Evolutionary conservation across 2,797 vertebrate genomes (phyloP), one percentile per base, ranked within the genome.

Genomic region (Basileuterus tristriatus): DNA sequence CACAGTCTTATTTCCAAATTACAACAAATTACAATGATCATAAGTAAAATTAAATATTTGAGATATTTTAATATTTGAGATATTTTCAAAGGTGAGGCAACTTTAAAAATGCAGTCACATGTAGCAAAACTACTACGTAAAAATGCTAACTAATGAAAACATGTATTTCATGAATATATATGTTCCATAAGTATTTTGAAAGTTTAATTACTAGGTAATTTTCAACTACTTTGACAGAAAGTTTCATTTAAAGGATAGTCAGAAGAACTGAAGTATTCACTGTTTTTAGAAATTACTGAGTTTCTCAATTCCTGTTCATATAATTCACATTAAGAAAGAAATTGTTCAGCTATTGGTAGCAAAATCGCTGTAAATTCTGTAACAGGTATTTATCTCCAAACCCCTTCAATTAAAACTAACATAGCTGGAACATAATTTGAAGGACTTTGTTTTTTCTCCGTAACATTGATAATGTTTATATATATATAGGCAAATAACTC

Each of bases 311-410:
- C 39, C 24, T 74, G 10, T 60, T 78, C 14, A 7, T 47, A 24
- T 55, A 89, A 79, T 47, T 85, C 70, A 52, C 27, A 60, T 47
- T 72, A 79, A 69, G 27, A 16, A 82, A 59, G 43, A 82, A 16
- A 68, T 87, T 89, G 37, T 52, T 89, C 24, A 89, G 41, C 37
- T 23, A 70, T 24, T 49, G 22, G 12, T 55, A 83, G 50, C 11
- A 95, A 93, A 94, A 94, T 36, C 29, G 64, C n/a, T 58, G 50
- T 70, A 87, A 88, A 95, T 76, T 76, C 34, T 62, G 8, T 60
- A 55, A 30, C 21, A 60, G 44, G 50, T 76, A 63, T 67, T 84
- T 90, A 29, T 89, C 20, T 90, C n/a, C 65, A 93, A 83, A 39
- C 7, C 6, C 14, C 10, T 87, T 74, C 60, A 85, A 64, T 76